Conservation (phyloP, 2,797 vertebrate species). For the Eulemur albifrons region DNA sequence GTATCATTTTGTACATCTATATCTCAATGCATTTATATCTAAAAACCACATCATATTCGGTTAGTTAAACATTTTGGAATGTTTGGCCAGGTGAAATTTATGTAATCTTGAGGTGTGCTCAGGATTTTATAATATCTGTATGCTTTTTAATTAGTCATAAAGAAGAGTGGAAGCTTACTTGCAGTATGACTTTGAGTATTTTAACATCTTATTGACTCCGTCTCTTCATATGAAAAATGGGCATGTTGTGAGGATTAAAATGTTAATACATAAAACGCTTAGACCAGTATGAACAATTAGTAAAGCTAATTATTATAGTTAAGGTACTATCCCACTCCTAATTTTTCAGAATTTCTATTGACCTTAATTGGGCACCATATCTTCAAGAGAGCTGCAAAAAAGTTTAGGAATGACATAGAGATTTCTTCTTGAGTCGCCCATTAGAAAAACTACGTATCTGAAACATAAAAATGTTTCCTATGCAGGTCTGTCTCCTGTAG, state of each 20-base stretch:
- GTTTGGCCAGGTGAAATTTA: neutral
- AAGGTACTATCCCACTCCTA: neutral
- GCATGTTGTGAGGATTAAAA: neutral
- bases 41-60: neutral
- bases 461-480: neutral
- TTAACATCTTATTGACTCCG: neutral
- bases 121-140: neutral
- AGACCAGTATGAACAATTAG: neutral
- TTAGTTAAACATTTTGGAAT: constrained; percentile 11
- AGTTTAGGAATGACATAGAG: neutral
- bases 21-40: neutral
- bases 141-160: neutral
- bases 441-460: neutral
- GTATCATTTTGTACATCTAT: neutral
- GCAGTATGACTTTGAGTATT: neutral
- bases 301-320: neutral
- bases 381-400: neutral
- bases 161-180: neutral
- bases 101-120: neutral
- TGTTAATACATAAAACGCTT: neutral
- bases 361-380: neutral
- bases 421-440: neutral
- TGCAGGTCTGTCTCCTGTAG: neutral
- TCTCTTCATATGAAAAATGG: neutral
- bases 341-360: neutral